Conservation (phyloP, 2,113 vertebrate species). For the Takifugu bimaculatus region DNA sequence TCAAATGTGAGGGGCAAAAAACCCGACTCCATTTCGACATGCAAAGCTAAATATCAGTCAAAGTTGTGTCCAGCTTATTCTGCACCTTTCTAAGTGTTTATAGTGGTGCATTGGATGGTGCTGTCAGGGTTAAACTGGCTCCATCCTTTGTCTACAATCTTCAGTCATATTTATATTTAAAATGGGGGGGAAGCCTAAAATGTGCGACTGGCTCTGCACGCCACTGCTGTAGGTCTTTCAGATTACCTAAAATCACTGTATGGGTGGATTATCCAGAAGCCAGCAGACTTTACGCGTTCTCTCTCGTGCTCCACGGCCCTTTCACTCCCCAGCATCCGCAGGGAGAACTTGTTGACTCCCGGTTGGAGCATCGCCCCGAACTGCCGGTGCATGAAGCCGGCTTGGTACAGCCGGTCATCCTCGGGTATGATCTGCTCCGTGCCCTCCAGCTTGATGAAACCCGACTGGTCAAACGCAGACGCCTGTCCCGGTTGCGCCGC, state of each 20-base stretch:
- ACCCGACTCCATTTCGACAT: not conserved
- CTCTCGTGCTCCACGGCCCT: constrained; percentile 97
- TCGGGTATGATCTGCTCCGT: constrained; percentile 86
- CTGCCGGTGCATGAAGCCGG: constrained; percentile 96
- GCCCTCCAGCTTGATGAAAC: constrained; percentile 87
- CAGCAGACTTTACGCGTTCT: constrained; percentile 93
- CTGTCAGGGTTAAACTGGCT: not conserved
- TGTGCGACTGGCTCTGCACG: constrained; percentile 27
- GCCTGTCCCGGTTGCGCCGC: constrained; percentile 49
- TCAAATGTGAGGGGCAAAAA: not conserved
- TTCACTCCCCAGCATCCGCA: constrained; percentile 98
- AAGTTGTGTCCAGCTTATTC: not conserved
- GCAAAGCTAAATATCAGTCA: constrained; percentile 17
- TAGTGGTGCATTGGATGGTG: too few relatives aligned
- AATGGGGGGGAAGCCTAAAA: not conserved
- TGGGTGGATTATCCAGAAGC: constrained; percentile 99
- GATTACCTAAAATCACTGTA: constrained; percentile 99
- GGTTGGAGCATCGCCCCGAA: constrained; percentile 97
- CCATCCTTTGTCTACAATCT: too few relatives aligned
- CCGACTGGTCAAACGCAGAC: constrained; percentile 73
- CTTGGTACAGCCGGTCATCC: constrained; percentile 86
- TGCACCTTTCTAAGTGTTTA: not conserved
- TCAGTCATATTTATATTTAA: not conserved
- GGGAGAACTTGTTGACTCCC: constrained; percentile 99
- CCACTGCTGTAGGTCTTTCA: constrained; percentile 1